Evolutionary conservation across 53 echinoderm and acorn worm genomes (phyloP), one percentile per base, ranked within the genome.

Genomic region (Antedon mediterranea): DNA sequence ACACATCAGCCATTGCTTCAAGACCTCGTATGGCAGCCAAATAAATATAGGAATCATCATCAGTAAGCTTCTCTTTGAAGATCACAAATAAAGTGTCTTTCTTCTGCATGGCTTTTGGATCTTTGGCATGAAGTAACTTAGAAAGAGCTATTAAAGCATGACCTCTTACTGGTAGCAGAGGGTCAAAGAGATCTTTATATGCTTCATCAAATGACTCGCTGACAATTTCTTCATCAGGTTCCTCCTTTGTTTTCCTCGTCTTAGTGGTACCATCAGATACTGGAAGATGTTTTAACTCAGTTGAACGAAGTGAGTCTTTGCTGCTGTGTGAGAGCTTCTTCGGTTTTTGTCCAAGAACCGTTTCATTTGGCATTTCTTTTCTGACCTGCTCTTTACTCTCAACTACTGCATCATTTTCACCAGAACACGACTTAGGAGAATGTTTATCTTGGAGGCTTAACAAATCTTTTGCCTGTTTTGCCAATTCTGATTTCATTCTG

Each of bases 11-110:
- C 43, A 97, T 44, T 0, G 88, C 85, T 18, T 85, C 91, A 15
- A 91, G 81, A 14, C 88, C 91, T 43, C 89, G 86, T 71, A 98
- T 88, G 75, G 90, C 92, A 0, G 93, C 79, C 42, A 98, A 81
- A 75, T 98, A 98, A 33, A 98, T 86, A 72, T 90, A 98, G 0
- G 98, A 84, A 83, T 98, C 98, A 30, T 98, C 98, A 82, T 92
- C 82, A 13, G 73, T 43, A 20, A 98, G 80, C 75, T 98, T 85
- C 71, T 98, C 98, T 42, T 86, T 71, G 74, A 98, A 90, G 72
- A 90, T 79, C 70, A 78, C 80, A 43, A 90, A 82, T 34, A 93
- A 82, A 31, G 76, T 83, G 29, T 90, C 86, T 71, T 81, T 82
- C 74, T 93, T 85, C 31, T 87, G 86, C 71, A 90, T 31, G 28